Base-by-base conservation (phyloP, 2,113 vertebrate species). In the Ascaphus truei region DNA sequence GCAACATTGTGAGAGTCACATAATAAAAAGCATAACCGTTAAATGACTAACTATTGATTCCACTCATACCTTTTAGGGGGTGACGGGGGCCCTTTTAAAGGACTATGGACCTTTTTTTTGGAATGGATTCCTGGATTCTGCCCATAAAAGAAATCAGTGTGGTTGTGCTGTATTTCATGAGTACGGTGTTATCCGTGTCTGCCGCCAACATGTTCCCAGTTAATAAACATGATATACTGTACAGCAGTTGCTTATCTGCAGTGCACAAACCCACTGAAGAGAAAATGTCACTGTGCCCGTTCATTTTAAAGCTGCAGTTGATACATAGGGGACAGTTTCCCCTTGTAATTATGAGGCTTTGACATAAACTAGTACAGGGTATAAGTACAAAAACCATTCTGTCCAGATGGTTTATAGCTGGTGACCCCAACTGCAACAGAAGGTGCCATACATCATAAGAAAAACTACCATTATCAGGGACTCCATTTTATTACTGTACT, bases 31-130 rank as follows among this genome's bases (percentile, higher is more conserved):
- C 65, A 68, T 50, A 58, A 68, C 37, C 53, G 65, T 68, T 68
- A 68, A 68, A 68, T 68, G 58, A 68, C 65, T 68, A 47, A 30
- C 53, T 68, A 68, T 58, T 68, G 53, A 68, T 68, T 68, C 23
- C 41, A 68, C 53, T 68, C 53, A 34, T 68, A 58, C 41, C 65
- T 68, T n/a, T 58, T 41, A 68, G 65, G 65, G 53, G 13, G 16
- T 58, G 65, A 34, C 34, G 53, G 39, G n/a, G 36, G 53, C 53
- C 53, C 39, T 68, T 58, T 58, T 36, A 58, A 58, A 68, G 26
- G 20, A 58, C 33, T 47, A 22, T 48, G 37, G 65, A 68, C 65
- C 29, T 68, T 68, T 56, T 30, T 68, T 68, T 56, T 30, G 16
- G 33, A 55, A 57, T 57, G 37, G 58, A 52, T 68, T 68, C 39